A percentile compares a stretch with the other conserved stretches of the same genome.
phyloP scores from a whole-genome alignment of 1,140 invertebrate genomes.

The Trachymyrmex cornetzi region DNA sequence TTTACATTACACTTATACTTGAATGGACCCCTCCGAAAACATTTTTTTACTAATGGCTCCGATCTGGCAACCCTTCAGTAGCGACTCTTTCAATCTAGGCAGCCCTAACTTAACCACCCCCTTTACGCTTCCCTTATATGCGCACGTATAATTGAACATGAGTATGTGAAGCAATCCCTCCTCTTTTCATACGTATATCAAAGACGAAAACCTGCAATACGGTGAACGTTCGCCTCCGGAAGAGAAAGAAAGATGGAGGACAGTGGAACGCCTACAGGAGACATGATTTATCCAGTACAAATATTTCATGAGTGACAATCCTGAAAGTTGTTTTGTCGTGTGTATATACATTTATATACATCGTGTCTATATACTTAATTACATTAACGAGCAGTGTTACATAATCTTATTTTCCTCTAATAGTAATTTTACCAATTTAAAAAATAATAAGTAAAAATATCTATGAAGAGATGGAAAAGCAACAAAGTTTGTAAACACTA shows the following conservation, averaged over 20 bases:
- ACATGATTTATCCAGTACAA: constrained; percentile 26
- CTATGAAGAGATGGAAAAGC: too few relatives aligned
- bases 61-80: constrained; percentile 71
- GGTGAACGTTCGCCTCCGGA: constrained; percentile 69
- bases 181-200: constrained; percentile 13
- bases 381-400: neutral
- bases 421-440: neutral
- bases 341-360: too few relatives aligned
- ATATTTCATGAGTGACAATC: neutral
- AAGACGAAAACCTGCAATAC: constrained; percentile 58
- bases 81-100: constrained; percentile 53
- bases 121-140: constrained; percentile 60
- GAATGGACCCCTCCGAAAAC: constrained; percentile 78
- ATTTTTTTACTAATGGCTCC: constrained; percentile 83
- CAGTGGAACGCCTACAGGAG: constrained; percentile 68
- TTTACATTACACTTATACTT: constrained; percentile 65
- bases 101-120: constrained; percentile 47
- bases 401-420: neutral
- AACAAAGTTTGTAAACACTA: neutral
- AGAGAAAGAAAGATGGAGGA: constrained; percentile 76
- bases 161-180: constrained; percentile 70
- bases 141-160: constrained; percentile 72
- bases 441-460: neutral
- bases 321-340: neutral
- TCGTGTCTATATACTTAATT: too few relatives aligned